Conservation (phyloP, 2,113 vertebrate species). For the Psilopsiagon aymara region DNA sequence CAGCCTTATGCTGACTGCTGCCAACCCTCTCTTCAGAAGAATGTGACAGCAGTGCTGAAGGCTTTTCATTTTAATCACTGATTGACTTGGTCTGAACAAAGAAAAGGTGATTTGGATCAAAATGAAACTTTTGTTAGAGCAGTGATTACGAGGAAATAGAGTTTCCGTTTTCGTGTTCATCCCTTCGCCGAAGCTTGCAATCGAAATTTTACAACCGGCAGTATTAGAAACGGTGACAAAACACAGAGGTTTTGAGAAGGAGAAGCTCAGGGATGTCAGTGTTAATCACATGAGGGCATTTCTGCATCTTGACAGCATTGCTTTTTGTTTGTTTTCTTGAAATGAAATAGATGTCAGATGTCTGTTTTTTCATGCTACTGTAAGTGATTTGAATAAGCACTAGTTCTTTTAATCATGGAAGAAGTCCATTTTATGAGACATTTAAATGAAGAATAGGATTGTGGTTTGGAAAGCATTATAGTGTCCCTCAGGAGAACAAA, state of each 20-base stretch:
- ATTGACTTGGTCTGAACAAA: neutral
- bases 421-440: neutral
- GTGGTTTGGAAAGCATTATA: neutral
- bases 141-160: neutral
- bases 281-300: neutral
- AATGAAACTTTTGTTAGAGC: neutral
- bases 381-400: neutral
- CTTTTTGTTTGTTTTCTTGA: neutral
- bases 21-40: neutral
- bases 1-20: neutral
- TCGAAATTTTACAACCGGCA: neutral
- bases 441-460: neutral
- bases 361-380: accelerated
- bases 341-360: neutral
- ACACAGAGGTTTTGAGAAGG: neutral
- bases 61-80: accelerated
- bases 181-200: neutral
- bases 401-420: neutral
- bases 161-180: neutral
- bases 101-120: neutral
- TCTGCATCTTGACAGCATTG: neutral
- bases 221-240: neutral
- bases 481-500: neutral
- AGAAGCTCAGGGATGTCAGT: neutral
- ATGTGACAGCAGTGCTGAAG: neutral